A percentile compares a stretch with the other conserved stretches of the same genome.
Evolutionary conservation across 1,140 invertebrate species (phyloP).

Genomic region (Rhynchophorus ferrugineus): DNA sequence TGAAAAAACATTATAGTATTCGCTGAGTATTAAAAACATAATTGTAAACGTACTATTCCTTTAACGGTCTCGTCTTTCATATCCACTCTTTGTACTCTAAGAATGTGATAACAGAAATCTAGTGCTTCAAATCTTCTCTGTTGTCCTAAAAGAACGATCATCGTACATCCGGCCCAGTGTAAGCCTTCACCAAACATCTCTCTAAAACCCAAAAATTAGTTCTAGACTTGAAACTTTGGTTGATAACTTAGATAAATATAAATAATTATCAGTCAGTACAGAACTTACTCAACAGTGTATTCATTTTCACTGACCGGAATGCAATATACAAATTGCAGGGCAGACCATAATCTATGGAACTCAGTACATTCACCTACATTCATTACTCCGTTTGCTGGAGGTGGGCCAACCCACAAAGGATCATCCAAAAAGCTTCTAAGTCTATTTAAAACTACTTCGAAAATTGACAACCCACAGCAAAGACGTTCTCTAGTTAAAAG

Average conservation of each 20-base stretch:
- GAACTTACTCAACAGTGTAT: conserved; percentile 93
- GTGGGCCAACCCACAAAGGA: conserved; percentile 85
- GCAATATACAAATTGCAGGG: conserved; percentile 96
- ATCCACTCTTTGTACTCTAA: conserved; percentile 92
- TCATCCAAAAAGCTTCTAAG: conserved; percentile 80
- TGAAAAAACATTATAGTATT: conserved; percentile 45
- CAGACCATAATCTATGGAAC: conserved; percentile 95
- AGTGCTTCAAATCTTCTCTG: conserved; percentile 95
- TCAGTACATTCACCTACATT: conserved; percentile 96
- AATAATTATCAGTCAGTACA: no score
- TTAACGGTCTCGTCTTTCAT: conserved; percentile 94
- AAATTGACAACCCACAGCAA: conserved; percentile 97
- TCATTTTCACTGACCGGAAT: conserved; percentile 95
- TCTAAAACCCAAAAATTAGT: conserved; percentile 51
- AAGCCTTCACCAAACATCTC: conserved; percentile 97
- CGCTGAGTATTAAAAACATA: neutral
- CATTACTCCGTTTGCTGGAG: conserved; percentile 85
- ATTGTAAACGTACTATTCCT: conserved; percentile 80
- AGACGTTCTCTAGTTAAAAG: conserved; percentile 91
- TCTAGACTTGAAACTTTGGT: no score
- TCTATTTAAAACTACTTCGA: conserved; percentile 87
- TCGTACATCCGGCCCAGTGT: conserved; percentile 98
- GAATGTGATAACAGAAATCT: conserved; percentile 98
- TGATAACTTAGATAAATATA: no score
- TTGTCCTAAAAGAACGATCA: conserved; percentile 94